Evolutionary conservation across 2,113 vertebrate genomes (phyloP), one percentile per base, ranked within the genome.

Genomic region (Leucosticte australis): DNA sequence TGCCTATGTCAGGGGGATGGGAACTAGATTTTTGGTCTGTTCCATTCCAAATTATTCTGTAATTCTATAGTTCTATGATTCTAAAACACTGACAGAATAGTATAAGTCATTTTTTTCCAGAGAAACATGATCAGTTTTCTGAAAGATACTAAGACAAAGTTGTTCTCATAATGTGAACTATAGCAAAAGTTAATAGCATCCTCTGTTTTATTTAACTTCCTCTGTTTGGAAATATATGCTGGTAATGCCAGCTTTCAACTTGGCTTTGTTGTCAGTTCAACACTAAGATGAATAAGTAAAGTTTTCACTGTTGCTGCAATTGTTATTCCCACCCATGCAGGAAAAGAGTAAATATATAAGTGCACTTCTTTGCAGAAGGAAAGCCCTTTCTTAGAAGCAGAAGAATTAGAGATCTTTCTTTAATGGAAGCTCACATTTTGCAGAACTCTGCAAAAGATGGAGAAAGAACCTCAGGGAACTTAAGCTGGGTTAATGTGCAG

Each of bases 391-490:
- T 77, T 94, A 52, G 71, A 80, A 80, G 35, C 2, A n/a, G 65
- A 91, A 71, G 17, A 59, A 11, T 31, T 83, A 49, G 23, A 81
- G 33, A 74, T 4, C 21, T 67, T 75, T 57, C 42, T 92, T 91
- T 81, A 87, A 86, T 10, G 3, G 77, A 90, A 82, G 11, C 2
- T 71, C 24, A 60, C 13, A 35, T 91, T 91, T 75, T 85, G 15
- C 39, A 74, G 31, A 79, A 70, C 63, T 91, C 33, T 46, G n/a
- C 47, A 91, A 81, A 96, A 92, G 81, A 63, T 3, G 18, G 70
- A 80, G 56, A 82, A 90, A 81, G 59, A 96, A 95, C 60, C 62
- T 75, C 80, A 70, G 53, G 57, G 78, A 91, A 53, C 47, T 65
- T 31, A 64, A 2, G 0, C 67, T 79, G 16, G 2, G 4, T 90